Evolutionary conservation across 2,888 invertebrate genomes (phyloP).

Genomic region (Trichacis sp.): DNA sequence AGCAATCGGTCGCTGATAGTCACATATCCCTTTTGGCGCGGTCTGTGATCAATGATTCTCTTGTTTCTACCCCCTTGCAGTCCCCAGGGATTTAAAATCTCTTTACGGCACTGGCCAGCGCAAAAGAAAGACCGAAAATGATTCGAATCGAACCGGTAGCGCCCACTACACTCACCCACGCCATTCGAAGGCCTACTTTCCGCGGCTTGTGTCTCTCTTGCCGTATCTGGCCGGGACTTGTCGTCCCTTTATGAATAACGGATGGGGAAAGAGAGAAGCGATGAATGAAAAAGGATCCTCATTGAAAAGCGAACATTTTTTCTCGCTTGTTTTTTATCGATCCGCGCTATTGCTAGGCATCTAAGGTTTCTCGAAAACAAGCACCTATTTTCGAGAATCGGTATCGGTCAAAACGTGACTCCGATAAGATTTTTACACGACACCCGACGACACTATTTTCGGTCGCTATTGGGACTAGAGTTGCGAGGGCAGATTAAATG

Average conservation of each 20-base stretch:
- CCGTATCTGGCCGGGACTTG: conserved; percentile 6
- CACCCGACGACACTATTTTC: conserved; percentile 35
- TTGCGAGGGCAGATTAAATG: conserved; percentile 22
- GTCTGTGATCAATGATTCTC: conserved; percentile 58
- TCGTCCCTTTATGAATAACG: conserved; percentile 2
- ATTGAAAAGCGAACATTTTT: too few species aligned
- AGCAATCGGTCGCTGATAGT: conserved; percentile 63
- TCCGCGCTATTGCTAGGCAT: too few species aligned
- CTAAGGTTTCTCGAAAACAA: too few species aligned
- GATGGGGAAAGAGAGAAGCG: not conserved
- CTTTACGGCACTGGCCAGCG: conserved; percentile 10
- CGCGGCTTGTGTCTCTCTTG: conserved; percentile 32
- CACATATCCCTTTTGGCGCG: conserved; percentile 57
- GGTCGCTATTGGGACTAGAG: conserved; percentile 24
- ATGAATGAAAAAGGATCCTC: not conserved
- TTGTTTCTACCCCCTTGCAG: conserved; percentile 54
- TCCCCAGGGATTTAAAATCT: too few species aligned
- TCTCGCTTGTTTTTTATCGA: too few species aligned
- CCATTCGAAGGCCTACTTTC: conserved; percentile 51
- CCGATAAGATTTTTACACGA: conserved; percentile 34
- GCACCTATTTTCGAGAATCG: not conserved
- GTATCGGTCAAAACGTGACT: not conserved
- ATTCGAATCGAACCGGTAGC: conserved; percentile 29
- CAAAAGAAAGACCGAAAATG: not conserved
- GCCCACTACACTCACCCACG: conserved; percentile 59